Conservation (phyloP, 2,113 vertebrate species). For the Herpetotheres cachinnans region DNA sequence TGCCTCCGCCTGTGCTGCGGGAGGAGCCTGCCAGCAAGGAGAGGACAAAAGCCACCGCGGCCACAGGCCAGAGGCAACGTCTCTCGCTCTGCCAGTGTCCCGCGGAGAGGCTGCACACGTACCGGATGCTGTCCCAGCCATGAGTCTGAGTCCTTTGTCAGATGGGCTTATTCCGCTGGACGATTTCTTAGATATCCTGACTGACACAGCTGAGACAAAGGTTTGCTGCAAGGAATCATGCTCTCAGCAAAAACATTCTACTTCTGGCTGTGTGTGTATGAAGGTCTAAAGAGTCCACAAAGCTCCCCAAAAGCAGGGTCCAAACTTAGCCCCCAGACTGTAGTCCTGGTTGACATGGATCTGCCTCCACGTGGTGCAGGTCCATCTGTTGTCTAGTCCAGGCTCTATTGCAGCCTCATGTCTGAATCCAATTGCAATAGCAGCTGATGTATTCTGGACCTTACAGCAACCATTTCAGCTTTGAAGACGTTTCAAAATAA, state of each 20-base stretch:
- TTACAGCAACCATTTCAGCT: background rate
- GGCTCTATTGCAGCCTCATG: background rate
- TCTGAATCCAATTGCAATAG: background rate
- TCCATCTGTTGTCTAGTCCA: background rate
- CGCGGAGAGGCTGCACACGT: background rate
- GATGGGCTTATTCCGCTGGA: background rate
- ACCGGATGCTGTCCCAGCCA: background rate
- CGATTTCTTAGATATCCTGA: background rate
- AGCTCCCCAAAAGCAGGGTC: background rate
- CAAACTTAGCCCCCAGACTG: background rate
- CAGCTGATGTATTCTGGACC: background rate
- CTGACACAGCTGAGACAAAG: background rate
- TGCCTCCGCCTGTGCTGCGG: slow-evolving; percentile 14
- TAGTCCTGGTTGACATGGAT: background rate
- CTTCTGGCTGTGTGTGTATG: background rate
- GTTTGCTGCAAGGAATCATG: background rate
- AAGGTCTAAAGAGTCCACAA: background rate
- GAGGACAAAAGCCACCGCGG: background rate
- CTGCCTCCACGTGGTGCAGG: background rate
- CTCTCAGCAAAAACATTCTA: background rate
- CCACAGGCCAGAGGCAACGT: background rate
- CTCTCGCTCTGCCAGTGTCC: background rate
- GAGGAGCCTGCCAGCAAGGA: slow-evolving; percentile 6
- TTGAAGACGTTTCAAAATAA: background rate
- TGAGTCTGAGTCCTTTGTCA: background rate